A percentile compares a stretch with the other conserved stretches of the same genome.
These are phyloP conservation scores for Talpa occidentalis DNA, from an alignment of 2,113 vertebrate species.

Conservation along the genomic window DNA sequence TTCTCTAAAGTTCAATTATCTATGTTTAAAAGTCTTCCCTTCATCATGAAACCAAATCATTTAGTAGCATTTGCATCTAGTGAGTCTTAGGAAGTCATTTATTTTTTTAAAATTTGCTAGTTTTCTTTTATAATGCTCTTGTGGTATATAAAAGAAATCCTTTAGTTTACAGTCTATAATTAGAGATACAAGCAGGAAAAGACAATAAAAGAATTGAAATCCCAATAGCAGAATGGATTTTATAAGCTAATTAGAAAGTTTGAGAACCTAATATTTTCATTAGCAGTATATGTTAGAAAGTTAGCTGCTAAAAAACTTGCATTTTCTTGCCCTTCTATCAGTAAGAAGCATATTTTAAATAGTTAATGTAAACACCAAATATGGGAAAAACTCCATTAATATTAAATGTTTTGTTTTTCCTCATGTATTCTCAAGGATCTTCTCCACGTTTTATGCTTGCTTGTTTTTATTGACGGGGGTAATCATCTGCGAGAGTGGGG, in stretches of 20 bases:
- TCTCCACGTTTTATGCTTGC: background rate
- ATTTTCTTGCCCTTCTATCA: background rate
- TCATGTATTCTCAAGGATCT: background rate
- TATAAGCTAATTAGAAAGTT: background rate
- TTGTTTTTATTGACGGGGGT: background rate
- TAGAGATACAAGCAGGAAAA: slow-evolving; percentile 1
- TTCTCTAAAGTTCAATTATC: background rate
- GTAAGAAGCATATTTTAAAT: background rate
- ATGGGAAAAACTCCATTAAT: background rate
- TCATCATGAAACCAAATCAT: background rate
- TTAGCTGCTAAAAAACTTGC: background rate
- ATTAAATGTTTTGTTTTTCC: slow-evolving; percentile 2
- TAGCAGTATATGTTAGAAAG: slow-evolving; percentile 1
- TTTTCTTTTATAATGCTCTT: background rate
- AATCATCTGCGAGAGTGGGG: background rate
- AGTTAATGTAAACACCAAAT: background rate
- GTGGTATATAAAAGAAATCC: background rate
- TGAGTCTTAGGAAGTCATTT: background rate
- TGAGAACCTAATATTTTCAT: background rate
- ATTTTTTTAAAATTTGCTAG: background rate
- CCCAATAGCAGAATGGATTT: slow-evolving; percentile 19
- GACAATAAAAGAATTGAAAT: slow-evolving; percentile 13
- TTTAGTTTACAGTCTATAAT: background rate
- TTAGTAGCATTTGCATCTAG: background rate
- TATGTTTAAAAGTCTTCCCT: background rate